phyloP scores from a whole-genome alignment of 2,888 invertebrate species.

The Caenorhabditis doughertyi region DNA sequence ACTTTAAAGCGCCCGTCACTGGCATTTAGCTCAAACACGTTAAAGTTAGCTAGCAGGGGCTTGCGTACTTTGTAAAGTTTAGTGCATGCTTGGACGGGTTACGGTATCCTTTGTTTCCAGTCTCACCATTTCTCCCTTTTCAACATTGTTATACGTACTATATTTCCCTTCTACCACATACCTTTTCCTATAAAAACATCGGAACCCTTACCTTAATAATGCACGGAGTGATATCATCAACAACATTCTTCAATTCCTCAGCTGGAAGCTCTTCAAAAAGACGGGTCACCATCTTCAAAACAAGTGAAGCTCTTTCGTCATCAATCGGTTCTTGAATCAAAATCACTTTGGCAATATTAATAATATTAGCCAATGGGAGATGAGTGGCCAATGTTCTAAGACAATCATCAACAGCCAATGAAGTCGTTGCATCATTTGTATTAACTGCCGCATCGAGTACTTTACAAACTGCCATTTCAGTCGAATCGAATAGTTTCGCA shows the following conservation, averaged over 20 bases:
- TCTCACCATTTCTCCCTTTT: too few species aligned
- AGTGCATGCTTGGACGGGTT: too few species aligned
- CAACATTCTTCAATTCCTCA: constrained; percentile 43
- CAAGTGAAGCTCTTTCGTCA: constrained; percentile 39
- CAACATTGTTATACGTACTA: too few species aligned
- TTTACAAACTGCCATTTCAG: constrained; percentile 62
- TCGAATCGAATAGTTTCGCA: constrained; percentile 54
- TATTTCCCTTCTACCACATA: too few species aligned
- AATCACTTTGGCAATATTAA: constrained; percentile 53
- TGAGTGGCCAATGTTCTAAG: constrained; percentile 58
- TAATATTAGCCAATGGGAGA: constrained; percentile 53
- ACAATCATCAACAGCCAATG: constrained; percentile 58
- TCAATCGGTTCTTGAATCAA: constrained; percentile 57
- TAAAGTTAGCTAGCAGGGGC: too few species aligned
- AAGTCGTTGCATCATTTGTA: constrained; percentile 54
- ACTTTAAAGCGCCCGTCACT: too few species aligned
- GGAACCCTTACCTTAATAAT: constrained; percentile 40
- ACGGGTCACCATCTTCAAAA: constrained; percentile 56
- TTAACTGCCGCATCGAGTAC: constrained; percentile 57
- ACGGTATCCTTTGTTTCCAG: too few species aligned
- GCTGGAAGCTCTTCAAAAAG: constrained; percentile 54
- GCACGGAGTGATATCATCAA: constrained; percentile 51
- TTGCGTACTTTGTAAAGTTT: too few species aligned
- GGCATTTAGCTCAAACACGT: too few species aligned
- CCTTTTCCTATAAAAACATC: too few species aligned